These are phyloP conservation scores for Lithophane leautieri DNA, from an alignment of 2,888 invertebrate species.

Conservation along the genomic window DNA sequence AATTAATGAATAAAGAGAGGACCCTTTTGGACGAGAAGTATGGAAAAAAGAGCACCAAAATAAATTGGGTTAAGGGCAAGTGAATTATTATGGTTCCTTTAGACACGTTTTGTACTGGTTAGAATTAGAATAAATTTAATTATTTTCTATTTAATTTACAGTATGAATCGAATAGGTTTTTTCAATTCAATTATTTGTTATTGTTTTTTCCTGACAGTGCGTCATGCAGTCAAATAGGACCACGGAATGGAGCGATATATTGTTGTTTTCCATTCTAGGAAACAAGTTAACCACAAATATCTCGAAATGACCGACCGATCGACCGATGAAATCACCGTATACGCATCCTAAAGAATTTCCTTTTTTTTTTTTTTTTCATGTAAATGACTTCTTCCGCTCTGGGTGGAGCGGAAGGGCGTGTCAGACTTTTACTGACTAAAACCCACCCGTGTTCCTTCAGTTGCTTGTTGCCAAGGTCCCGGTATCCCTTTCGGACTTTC, in stretches of 20 bases:
- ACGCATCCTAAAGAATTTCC: no score
- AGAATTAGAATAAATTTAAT: background rate
- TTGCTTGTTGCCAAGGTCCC: no score
- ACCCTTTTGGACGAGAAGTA: background rate
- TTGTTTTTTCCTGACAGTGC: background rate
- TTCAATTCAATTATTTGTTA: background rate
- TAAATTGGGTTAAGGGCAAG: background rate
- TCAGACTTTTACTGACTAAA: no score
- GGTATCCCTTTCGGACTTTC: no score
- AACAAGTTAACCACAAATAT: background rate
- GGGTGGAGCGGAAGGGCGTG: no score
- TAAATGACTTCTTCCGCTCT: no score
- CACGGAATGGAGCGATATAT: background rate
- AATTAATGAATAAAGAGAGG: background rate
- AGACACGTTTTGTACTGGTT: background rate
- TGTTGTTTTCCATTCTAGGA: constrained; percentile 12
- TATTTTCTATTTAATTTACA: background rate
- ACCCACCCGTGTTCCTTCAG: no score
- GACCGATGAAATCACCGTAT: background rate
- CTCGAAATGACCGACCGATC: no score
- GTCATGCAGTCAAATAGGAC: background rate
- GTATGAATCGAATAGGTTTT: background rate
- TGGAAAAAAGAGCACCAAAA: background rate
- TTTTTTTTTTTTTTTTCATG: no score
- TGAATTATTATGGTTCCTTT: background rate